Percentiles rank a stretch among this genome's conserved stretches.
Conservation (phyloP, 1,140 invertebrate genomes). For the Ceratina calcarata region DNA sequence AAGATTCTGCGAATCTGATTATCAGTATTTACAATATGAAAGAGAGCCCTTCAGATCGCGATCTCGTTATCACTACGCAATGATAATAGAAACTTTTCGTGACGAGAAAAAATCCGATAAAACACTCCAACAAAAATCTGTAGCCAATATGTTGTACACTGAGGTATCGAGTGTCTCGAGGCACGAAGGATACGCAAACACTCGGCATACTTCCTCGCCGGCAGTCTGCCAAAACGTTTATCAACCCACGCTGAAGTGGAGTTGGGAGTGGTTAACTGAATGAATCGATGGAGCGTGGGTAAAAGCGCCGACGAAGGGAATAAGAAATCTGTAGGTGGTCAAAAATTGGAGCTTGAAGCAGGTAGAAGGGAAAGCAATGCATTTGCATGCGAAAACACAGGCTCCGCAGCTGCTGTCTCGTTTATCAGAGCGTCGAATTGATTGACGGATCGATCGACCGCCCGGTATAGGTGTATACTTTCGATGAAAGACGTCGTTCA, state of each 20-base stretch:
- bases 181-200: not conserved
- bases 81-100: no score
- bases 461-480: not conserved
- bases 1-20: no score
- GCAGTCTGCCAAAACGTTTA: slow-evolving; percentile 13
- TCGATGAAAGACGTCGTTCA: no score
- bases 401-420: not conserved
- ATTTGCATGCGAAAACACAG: slow-evolving; percentile 24
- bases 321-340: not conserved
- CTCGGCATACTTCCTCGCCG: not conserved
- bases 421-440: not conserved
- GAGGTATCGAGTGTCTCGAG: not conserved
- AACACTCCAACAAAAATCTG: not conserved
- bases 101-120: slow-evolving; percentile 5
- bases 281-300: not conserved
- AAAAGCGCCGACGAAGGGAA: not conserved
- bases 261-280: not conserved
- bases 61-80: no score
- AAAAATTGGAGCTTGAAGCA: not conserved
- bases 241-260: not conserved
- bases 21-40: no score
- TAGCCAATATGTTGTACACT: not conserved
- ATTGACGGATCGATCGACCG: slow-evolving; percentile 7
- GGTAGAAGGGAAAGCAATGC: not conserved
- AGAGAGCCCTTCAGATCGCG: no score